Evolutionary conservation across 1,140 invertebrate genomes (phyloP), one percentile per base, ranked within the genome.

Genomic region (Mamestra configurata): DNA sequence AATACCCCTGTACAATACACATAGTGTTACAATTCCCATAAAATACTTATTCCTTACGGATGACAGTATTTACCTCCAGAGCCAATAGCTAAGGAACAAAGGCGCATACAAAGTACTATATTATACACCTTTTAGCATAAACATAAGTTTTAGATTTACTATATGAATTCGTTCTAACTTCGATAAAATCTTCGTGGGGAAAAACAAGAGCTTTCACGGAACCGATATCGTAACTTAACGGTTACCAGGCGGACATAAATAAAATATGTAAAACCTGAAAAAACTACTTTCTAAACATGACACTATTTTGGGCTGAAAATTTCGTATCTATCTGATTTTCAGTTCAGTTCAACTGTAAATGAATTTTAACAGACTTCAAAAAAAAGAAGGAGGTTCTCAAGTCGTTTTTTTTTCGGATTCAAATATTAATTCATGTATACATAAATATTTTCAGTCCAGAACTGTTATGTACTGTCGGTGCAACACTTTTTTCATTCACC

Each of bases 41-140:
- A 57, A 57, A 27, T 57, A 22, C 35, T 66, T 40, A 66, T 66
- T 66, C 61, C 18, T 22, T 13, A 66, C 22, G 35, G 61, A 66
- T 40, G 61, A 66, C 35, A 40, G 35, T 18, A 18, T 40, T 66
- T 40, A 66, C 18, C 40, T 66, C 35, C 35, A 10, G 4, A 7
- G 35, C 61, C 35, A 66, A 66, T 66, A 40, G n/a, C 35, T 37
- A 37, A 20, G 18, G 35, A 66, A 66, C 61, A 66, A 66, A 66
- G 61, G 61, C 18, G 61, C 61, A 66, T 66, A 66, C 61, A 66
- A 66, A 66, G 61, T 18, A 40, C 35, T 11, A 40, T 66, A 66
- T 66, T 66, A 66, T 66, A 66, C 61, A 66, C 61, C 27, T 66
- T 11, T 64, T 64, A 64, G 59, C 59, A 64, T 64, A 64, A 64